Evolutionary conservation across 2,888 invertebrate genomes (phyloP), one percentile per base, ranked within the genome.

Genomic region (Cerceris rybyensis): DNA sequence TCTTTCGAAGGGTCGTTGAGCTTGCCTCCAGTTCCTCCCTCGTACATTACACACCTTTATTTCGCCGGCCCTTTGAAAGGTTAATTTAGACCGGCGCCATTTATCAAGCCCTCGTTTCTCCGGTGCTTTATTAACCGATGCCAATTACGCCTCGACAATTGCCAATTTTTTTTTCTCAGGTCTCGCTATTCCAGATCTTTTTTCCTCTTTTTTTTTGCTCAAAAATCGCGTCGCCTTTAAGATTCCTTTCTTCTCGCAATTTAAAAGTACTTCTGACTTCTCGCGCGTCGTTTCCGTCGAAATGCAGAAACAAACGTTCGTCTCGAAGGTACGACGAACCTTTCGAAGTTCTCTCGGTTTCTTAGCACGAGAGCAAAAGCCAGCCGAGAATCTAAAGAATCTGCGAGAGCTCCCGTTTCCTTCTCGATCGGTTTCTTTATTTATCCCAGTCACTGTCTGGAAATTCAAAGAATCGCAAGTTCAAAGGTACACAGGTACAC

Each of bases 41-140:
- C 6, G 14, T 16, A 57, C 70, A 7, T 57, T 50, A 42, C 77
- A 42, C 66, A 42, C 66, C 58, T 69, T 75, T 69, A 64, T 76
- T 68, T 67, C 52, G 16, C 42, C 14, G 17, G 49, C 16, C 50
- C 70, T 71, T 71, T 64, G 17, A 71, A 71, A 71, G 17, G 9
- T 49, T 60, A 76, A 77, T 77, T 77, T 64, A 50, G 39, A n/a
- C 39, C 55, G 55, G 43, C 76, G 64, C 69, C 76, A 55, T 75
- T 75, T 65, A 64, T 69, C 64, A 60, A 58, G 39, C 69, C 41
- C 69, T 65, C 69, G 65, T 76, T 76, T 69, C 28, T 52, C 43
- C 43, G 39, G 28, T 0, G 7, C 11, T 52, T 55, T 55, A 59
- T 59, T 70, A 71, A 49, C 41, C 57, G 60, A 55, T 9, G 42